A percentile compares a stretch with the other conserved stretches of the same genome.
These are phyloP conservation scores for Laodelphax striatellus DNA, from an alignment of 1,140 invertebrate genomes.

Conservation along the genomic window DNA sequence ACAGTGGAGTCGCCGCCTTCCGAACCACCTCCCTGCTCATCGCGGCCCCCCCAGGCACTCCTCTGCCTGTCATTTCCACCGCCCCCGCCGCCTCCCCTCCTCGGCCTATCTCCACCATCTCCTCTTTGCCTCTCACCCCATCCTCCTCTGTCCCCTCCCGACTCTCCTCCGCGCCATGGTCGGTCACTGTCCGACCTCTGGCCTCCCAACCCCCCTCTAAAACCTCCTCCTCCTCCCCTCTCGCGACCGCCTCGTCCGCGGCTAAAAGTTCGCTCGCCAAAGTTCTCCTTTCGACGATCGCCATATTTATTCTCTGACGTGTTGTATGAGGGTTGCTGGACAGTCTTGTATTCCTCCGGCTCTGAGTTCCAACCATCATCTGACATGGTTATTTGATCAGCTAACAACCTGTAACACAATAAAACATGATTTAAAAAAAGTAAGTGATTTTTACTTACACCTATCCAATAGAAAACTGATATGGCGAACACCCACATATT, in stretches of 20 bases:
- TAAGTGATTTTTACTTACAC: too few species aligned
- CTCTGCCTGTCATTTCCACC: not conserved
- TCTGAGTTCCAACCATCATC: constrained; percentile 13
- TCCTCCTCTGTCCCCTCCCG: constrained; percentile 2
- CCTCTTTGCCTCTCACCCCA: not conserved
- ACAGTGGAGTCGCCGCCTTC: not conserved
- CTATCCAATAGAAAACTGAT: too few species aligned
- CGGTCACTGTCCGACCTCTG: not conserved
- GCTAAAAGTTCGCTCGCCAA: constrained; percentile 3
- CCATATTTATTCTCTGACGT: not conserved
- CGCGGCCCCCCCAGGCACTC: not conserved
- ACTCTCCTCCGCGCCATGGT: not conserved
- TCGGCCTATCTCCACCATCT: not conserved
- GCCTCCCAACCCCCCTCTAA: not conserved
- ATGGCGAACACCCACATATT: too few species aligned
- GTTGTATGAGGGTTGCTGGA: not conserved
- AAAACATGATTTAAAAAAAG: too few species aligned
- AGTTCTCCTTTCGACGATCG: not conserved
- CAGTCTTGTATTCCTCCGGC: not conserved
- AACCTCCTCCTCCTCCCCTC: not conserved
- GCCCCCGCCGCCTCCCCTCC: constrained; percentile 1
- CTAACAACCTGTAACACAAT: too few species aligned
- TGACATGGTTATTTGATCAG: not conserved
- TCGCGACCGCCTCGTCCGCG: not conserved
- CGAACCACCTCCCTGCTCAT: constrained; percentile 5